These are phyloP conservation scores for Casuarius casuarius DNA, from an alignment of 2,113 vertebrate species.

Conservation along the genomic window DNA sequence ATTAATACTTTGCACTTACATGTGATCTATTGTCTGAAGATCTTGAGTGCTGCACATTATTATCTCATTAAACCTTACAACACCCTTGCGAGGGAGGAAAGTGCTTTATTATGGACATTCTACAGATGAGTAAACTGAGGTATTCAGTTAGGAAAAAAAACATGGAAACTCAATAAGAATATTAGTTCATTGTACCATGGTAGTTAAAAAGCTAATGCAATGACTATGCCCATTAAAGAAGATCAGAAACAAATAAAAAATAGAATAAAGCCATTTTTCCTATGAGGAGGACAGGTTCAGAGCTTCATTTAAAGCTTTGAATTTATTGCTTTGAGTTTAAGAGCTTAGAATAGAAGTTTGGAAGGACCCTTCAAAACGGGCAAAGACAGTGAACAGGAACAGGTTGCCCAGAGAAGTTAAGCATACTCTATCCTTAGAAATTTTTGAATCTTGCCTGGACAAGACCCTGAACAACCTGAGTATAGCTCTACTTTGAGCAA, in stretches of 20 bases:
- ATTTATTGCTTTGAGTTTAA: background rate
- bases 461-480: background rate
- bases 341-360: background rate
- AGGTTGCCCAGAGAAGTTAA: background rate
- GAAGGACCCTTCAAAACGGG: background rate
- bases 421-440: background rate
- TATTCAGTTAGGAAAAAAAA: conserved; percentile 5
- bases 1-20: conserved; percentile 22
- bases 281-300: background rate
- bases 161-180: background rate
- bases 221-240: background rate
- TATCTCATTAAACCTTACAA: conserved; percentile 52
- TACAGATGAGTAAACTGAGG: conserved; percentile 39
- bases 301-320: background rate
- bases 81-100: conserved; percentile 27
- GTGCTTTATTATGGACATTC: conserved; percentile 21
- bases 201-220: conserved; percentile 7
- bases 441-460: background rate
- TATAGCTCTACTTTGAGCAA: background rate
- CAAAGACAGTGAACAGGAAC: background rate
- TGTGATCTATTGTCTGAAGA: background rate
- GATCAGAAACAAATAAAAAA: background rate
- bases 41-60: conserved; percentile 25
- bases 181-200: background rate
- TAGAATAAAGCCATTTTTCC: background rate